Conservation (phyloP, 1,140 invertebrate species). For the Platorchestia sp. region DNA sequence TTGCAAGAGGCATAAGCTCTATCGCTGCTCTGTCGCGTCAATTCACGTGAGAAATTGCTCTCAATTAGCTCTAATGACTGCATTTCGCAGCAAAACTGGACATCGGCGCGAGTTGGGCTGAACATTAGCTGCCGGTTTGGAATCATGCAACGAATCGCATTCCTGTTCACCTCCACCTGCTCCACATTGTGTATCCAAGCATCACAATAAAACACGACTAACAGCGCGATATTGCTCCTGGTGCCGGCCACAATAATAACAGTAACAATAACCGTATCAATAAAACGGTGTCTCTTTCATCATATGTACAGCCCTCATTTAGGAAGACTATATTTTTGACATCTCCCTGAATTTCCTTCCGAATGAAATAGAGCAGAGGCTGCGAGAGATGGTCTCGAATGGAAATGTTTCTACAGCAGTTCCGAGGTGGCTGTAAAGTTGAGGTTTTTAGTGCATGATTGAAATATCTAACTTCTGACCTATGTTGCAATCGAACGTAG, state of each 20-base stretch:
- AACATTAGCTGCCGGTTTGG: conserved; percentile 48
- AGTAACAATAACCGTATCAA: conserved; percentile 55
- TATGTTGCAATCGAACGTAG: background rate
- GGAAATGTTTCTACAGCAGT: background rate
- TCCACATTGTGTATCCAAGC: conserved; percentile 40
- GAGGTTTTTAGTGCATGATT: background rate
- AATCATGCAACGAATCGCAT: conserved; percentile 21
- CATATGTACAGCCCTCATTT: conserved; percentile 46
- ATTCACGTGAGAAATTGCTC: conserved; percentile 21
- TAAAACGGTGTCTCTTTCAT: conserved; percentile 52
- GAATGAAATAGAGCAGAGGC: conserved; percentile 42
- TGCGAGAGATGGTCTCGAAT: background rate
- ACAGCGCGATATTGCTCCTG: conserved; percentile 47
- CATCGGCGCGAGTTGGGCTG: conserved; percentile 21
- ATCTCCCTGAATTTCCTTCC: conserved; percentile 46
- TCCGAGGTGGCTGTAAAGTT: background rate
- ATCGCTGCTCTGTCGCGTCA: conserved; percentile 38
- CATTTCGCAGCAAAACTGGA: conserved; percentile 47
- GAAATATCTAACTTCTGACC: background rate
- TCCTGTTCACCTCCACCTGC: conserved; percentile 6
- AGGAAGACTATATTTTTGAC: conserved; percentile 53
- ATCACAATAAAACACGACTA: conserved; percentile 48
- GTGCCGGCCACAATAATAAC: conserved; percentile 49
- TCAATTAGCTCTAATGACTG: conserved; percentile 54
- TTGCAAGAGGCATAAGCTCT: conserved; percentile 38